Conservation (phyloP, 1,140 invertebrate species). For the Helicoverpa zea region DNA sequence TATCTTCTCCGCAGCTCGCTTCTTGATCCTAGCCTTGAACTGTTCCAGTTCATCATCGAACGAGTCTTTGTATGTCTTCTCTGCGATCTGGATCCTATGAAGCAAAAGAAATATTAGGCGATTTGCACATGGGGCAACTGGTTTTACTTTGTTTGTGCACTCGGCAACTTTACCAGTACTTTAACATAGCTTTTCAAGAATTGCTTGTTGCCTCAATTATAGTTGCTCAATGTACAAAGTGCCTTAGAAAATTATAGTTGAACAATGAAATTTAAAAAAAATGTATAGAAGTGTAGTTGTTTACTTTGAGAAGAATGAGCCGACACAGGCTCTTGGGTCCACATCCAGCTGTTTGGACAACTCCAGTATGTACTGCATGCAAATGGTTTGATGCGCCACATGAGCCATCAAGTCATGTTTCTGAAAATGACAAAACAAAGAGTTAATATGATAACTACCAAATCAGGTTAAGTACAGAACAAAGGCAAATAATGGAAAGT, state of each 20-base stretch:
- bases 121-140: too few relatives aligned
- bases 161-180: too few relatives aligned
- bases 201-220: too few relatives aligned
- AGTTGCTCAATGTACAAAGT: too few relatives aligned
- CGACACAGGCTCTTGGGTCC: slow-evolving; percentile 96
- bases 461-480: not conserved
- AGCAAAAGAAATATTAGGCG: slow-evolving; percentile 18
- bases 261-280: not conserved
- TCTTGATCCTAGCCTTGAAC: slow-evolving; percentile 96
- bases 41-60: slow-evolving; percentile 97
- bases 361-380: slow-evolving; percentile 99
- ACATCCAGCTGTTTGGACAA: slow-evolving; percentile 97
- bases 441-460: slow-evolving; percentile 3
- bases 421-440: slow-evolving; percentile 83
- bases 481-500: not conserved
- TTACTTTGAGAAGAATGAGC: slow-evolving; percentile 97
- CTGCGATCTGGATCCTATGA: slow-evolving; percentile 95
- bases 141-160: too few relatives aligned
- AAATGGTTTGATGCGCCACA: slow-evolving; percentile 99
- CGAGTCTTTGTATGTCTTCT: slow-evolving; percentile 96
- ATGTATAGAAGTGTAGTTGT: slow-evolving; percentile 30
- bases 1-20: slow-evolving; percentile 95
- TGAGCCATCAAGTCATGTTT: slow-evolving; percentile 98
- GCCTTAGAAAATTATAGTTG: too few relatives aligned
- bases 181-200: too few relatives aligned